Conservation (phyloP, 1,140 invertebrate species). For the Mactra quadrangularis region DNA sequence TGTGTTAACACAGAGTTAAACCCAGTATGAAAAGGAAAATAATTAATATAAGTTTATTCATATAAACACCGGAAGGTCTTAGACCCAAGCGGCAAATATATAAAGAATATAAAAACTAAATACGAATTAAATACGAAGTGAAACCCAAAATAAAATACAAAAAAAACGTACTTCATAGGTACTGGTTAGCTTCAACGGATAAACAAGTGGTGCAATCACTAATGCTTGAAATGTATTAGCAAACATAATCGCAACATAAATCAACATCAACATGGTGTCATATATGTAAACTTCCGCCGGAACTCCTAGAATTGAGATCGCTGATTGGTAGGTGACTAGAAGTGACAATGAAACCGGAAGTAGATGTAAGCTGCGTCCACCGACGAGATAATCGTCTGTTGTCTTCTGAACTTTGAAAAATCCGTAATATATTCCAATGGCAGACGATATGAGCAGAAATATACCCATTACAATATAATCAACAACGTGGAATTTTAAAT, state of each 20-base stretch:
- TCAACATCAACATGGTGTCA: constrained; percentile 66
- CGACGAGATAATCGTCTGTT: constrained; percentile 90
- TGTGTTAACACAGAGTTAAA: too few species aligned
- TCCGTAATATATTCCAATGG: constrained; percentile 91
- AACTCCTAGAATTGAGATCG: constrained; percentile 93
- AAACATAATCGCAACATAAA: constrained; percentile 64
- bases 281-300: constrained; percentile 91
- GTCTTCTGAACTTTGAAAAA: constrained; percentile 94
- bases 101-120: too few species aligned
- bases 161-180: constrained; percentile 80
- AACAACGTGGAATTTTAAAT: constrained; percentile 8
- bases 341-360: constrained; percentile 80
- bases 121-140: too few species aligned
- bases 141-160: too few species aligned
- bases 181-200: constrained; percentile 77
- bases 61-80: too few species aligned
- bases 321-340: constrained; percentile 91
- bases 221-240: constrained; percentile 71
- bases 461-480: constrained; percentile 66
- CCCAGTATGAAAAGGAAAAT: too few species aligned
- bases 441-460: constrained; percentile 81
- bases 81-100: too few species aligned
- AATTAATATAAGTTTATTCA: too few species aligned
- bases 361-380: constrained; percentile 90
- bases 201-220: constrained; percentile 77